Conservation (phyloP, 2,888 invertebrate species). For the Endotricha flammealis region DNA sequence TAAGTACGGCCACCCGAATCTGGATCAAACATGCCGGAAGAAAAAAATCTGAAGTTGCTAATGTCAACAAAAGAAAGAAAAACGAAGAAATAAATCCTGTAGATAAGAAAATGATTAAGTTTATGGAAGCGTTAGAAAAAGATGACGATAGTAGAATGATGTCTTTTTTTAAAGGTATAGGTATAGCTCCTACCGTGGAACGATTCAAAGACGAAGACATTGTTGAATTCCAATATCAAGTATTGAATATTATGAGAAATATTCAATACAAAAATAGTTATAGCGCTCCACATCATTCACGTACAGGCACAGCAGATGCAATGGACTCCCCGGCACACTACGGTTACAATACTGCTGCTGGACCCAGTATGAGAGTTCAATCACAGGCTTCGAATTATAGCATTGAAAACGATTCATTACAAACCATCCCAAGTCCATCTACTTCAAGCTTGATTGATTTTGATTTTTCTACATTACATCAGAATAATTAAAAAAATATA, state of each 20-base stretch:
- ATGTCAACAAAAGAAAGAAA: constrained; percentile 11
- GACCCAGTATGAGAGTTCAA: constrained; percentile 18
- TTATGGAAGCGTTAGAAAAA: constrained; percentile 26
- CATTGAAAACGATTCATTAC: constrained; percentile 12
- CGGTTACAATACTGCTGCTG: constrained; percentile 23
- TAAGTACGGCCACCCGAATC: background rate
- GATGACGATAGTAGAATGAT: constrained; percentile 24
- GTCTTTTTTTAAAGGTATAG: constrained; percentile 25
- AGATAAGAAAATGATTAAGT: constrained; percentile 23
- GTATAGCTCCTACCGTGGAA: constrained; percentile 19
- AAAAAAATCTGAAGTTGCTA: constrained; percentile 9
- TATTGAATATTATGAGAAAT: constrained; percentile 21
- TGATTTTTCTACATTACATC: constrained; percentile 17
- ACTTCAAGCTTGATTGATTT: constrained; percentile 21
- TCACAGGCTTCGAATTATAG: constrained; percentile 13
- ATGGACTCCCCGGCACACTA: constrained; percentile 14
- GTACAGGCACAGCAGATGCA: constrained; percentile 13
- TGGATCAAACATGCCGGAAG: constrained; percentile 12
- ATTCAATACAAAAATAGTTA: constrained; percentile 19
- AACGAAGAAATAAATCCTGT: constrained; percentile 18
- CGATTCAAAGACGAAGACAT: constrained; percentile 24
- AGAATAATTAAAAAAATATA: constrained; percentile 2
- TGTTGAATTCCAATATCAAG: constrained; percentile 27
- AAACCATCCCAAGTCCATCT: constrained; percentile 17
- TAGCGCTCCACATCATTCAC: constrained; percentile 12